Evolutionary conservation across 2,113 vertebrate genomes (phyloP).

Genomic region (Apaloderma vittatum): DNA sequence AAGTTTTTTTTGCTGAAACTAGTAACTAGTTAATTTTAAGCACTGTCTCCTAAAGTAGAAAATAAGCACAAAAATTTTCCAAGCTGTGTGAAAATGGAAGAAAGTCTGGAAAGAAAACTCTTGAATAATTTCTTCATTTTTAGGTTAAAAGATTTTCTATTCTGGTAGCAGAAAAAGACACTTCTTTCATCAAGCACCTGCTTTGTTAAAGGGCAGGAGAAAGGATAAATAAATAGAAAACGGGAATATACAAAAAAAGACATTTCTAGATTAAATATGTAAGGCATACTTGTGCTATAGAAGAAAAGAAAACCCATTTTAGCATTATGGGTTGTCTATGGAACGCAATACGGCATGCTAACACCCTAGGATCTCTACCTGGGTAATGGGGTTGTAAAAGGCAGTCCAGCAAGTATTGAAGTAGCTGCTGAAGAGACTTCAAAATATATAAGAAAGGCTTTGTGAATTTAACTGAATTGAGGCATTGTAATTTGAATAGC

Average conservation of each 20-base stretch:
- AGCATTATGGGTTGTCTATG: not conserved
- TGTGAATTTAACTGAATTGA: not conserved
- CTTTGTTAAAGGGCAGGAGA: not conserved
- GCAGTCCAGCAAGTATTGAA: not conserved
- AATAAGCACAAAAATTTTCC: not conserved
- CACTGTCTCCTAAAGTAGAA: not conserved
- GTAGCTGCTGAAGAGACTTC: not conserved
- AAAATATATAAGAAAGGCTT: not conserved
- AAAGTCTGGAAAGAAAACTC: not conserved
- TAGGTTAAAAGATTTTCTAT: not conserved
- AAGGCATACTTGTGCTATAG: not conserved
- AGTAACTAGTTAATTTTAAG: not conserved
- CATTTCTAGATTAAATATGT: not conserved
- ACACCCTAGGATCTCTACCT: not conserved
- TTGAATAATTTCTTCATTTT: not conserved
- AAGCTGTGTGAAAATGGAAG: not conserved
- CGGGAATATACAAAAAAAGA: not conserved
- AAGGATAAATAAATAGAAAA: not conserved
- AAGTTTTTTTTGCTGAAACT: not conserved
- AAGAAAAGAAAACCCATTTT: not conserved
- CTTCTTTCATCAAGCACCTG: not conserved
- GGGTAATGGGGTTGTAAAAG: not conserved
- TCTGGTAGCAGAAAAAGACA: not conserved
- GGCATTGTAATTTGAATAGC: not conserved
- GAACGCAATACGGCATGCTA: not conserved